phyloP scores from a whole-genome alignment of 2,797 vertebrate species.

The Hirundo rustica region DNA sequence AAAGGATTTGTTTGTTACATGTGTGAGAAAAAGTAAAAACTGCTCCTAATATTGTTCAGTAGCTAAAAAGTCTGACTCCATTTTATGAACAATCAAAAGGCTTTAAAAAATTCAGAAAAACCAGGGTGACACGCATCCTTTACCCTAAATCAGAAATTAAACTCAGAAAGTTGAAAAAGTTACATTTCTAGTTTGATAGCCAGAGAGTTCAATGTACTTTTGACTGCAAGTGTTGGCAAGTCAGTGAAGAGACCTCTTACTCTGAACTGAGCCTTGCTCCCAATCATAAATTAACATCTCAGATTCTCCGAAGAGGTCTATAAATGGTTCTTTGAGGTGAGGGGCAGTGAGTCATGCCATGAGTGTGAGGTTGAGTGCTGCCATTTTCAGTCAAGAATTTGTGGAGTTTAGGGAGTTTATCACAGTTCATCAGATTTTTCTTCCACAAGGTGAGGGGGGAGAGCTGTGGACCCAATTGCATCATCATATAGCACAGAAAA shows the following conservation, averaged over 20 bases:
- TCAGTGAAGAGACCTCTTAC: not conserved
- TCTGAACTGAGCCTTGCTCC: not conserved
- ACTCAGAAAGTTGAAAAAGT: not conserved
- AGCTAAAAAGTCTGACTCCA: too few relatives aligned
- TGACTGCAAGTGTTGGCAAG: not conserved
- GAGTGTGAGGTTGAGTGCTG: not conserved
- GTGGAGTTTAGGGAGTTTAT: not conserved
- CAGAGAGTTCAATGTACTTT: not conserved
- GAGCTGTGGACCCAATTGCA: not conserved
- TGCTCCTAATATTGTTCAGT: too few relatives aligned
- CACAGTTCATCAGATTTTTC: conserved; percentile 8
- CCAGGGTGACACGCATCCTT: too few relatives aligned
- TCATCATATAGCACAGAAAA: not conserved
- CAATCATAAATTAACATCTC: not conserved
- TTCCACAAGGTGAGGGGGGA: not conserved
- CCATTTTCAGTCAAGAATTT: conserved; percentile 25
- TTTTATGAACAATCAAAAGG: too few relatives aligned
- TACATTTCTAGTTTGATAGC: conserved; percentile 4
- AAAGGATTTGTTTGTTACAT: too few relatives aligned
- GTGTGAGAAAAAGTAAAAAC: too few relatives aligned
- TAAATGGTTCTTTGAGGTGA: not conserved
- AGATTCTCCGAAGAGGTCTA: not conserved
- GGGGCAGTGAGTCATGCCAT: not conserved
- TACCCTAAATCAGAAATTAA: not conserved
- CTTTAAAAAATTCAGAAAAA: too few relatives aligned